Conservation (phyloP, 1,140 invertebrate genomes). For the Steinernema khuongi region DNA sequence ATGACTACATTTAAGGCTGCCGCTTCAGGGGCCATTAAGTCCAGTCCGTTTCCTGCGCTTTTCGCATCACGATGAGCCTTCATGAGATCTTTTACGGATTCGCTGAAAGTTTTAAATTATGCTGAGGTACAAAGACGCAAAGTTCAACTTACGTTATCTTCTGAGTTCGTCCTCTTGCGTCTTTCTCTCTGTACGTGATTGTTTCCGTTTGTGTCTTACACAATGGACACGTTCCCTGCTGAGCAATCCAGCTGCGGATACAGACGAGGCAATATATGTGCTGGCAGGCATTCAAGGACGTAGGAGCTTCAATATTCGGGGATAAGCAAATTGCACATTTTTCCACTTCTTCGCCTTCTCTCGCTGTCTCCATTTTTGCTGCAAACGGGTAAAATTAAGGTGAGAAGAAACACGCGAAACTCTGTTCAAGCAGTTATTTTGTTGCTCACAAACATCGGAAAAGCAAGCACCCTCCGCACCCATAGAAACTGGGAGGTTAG, state of each 20-base stretch:
- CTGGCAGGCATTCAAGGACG: neutral
- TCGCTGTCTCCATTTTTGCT: neutral
- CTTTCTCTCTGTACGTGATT: neutral
- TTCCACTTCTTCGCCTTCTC: neutral
- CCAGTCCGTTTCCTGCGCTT: neutral
- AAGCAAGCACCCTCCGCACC: too few relatives aligned
- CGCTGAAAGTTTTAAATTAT: neutral
- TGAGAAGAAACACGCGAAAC: too few relatives aligned
- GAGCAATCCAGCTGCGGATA: neutral
- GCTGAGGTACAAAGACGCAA: neutral
- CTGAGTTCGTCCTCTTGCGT: neutral
- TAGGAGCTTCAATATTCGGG: neutral
- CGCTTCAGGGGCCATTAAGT: neutral
- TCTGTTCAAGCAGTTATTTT: too few relatives aligned
- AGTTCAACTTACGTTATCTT: neutral
- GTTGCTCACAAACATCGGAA: too few relatives aligned
- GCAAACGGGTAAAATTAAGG: too few relatives aligned
- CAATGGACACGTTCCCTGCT: neutral
- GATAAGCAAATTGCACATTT: neutral
- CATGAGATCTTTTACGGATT: neutral
- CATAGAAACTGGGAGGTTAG: too few relatives aligned
- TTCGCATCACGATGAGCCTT: neutral
- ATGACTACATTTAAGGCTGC: neutral
- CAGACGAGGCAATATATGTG: neutral
- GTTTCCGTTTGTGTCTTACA: neutral